Base-by-base conservation (phyloP, 1,140 invertebrate species). In the Bicyclus anynana region DNA sequence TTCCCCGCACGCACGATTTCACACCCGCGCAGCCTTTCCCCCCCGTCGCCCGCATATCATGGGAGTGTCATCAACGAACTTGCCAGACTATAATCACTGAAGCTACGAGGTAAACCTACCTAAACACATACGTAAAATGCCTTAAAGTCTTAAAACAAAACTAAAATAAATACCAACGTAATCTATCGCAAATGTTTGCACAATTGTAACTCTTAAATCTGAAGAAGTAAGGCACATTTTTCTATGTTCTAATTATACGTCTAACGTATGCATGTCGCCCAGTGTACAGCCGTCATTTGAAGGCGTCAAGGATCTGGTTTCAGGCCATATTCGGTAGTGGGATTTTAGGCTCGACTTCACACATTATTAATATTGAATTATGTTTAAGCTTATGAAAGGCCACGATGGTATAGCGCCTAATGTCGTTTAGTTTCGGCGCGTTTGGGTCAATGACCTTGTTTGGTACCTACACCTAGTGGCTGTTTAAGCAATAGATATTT, bases 301-400 rank as follows among this genome's bases (percentile, higher is more conserved):
- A 51, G 18, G 29, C 29, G 29, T 12, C 1, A 29, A 44, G 59
- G 66, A 59, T 69, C 59, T 54, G 20, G 52, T 71, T 69, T 53
- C 69, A 52, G 59, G 50, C 58, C 57, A 54, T 70, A 62, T 70
- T 62, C 63, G 63, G 71, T 68, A 70, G 68, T 71, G 47, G 46
- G 61, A 61, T 68, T 67, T 63, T 33, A 55, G 44, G 56, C 53
- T 56, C 60, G 47, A 52, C 37, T 52, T 56, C 56, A 61, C 60
- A 29, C 50, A 53, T 62, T 62, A 60, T 53, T 57, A 46, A 62
- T 62, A 69, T 65, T 62, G 38, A 52, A 53, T 55, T 59, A 53
- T 48, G 42, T 46, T 65, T 60, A 51, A 58, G 48, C 55, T 58
- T 51, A 51, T 18, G 26, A 49, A 53, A 49, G 27, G 44, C 40